Conservation (phyloP, 92 coral and sea anemone species). For the Paramuricea clavata region DNA sequence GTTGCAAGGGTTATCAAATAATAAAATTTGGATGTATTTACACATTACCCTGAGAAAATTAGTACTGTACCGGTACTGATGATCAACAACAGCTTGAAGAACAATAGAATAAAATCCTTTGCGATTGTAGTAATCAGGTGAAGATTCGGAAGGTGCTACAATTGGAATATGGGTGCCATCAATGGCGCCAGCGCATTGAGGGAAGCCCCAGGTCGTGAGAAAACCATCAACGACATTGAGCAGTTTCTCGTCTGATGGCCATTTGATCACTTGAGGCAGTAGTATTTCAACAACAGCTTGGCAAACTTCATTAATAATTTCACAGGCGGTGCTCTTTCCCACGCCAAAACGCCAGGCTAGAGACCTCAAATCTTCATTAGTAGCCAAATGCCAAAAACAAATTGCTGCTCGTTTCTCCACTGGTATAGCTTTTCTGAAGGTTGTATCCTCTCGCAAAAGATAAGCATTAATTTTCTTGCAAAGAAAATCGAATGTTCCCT, state of each 20-base stretch:
- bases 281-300: slow-evolving; percentile 26
- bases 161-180: slow-evolving; percentile 52
- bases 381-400: slow-evolving; percentile 41
- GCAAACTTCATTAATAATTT: slow-evolving; percentile 28
- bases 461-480: neutral
- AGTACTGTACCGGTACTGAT: neutral
- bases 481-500: slow-evolving; percentile 4
- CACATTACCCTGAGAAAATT: neutral
- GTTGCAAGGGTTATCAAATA: no score
- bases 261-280: slow-evolving; percentile 17
- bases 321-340: slow-evolving; percentile 25
- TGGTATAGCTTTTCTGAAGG: slow-evolving; percentile 4
- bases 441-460: slow-evolving; percentile 14
- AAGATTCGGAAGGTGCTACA: slow-evolving; percentile 23
- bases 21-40: no score
- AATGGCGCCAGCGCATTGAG: slow-evolving; percentile 31
- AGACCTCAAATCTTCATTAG: slow-evolving; percentile 5
- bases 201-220: slow-evolving; percentile 27
- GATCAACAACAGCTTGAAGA: neutral
- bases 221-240: slow-evolving; percentile 30
- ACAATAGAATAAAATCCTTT: slow-evolving; percentile 11
- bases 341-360: slow-evolving; percentile 28
- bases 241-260: slow-evolving; percentile 33
- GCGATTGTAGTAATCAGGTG: slow-evolving; percentile 4
- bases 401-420: slow-evolving; percentile 47